Conservation (phyloP, 2,888 invertebrate species). For the Xanthorhoe spadicearia region DNA sequence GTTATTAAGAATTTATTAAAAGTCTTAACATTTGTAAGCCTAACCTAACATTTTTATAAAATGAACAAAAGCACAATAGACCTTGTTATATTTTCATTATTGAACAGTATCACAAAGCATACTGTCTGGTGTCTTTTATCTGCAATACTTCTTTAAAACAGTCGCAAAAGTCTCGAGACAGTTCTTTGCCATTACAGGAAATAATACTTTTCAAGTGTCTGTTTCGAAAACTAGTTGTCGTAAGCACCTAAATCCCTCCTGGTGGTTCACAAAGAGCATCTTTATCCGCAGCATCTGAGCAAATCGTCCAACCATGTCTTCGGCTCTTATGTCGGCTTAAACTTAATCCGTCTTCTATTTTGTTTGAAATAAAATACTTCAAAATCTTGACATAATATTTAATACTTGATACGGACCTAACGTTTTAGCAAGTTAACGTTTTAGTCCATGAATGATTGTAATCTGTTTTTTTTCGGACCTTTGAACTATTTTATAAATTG, state of each 20-base stretch:
- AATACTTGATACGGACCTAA: too few relatives aligned
- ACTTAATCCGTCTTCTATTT: conserved; percentile 54
- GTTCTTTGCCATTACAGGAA: conserved; percentile 17
- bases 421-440: too few relatives aligned
- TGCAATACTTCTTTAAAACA: background rate
- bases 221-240: conserved; percentile 51
- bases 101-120: background rate
- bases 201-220: conserved; percentile 30
- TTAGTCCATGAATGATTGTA: too few relatives aligned
- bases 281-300: conserved; percentile 66
- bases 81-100: background rate
- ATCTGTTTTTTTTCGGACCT: too few relatives aligned
- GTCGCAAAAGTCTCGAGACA: background rate
- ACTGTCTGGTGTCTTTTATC: background rate
- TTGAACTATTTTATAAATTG: too few relatives aligned
- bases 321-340: conserved; percentile 67
- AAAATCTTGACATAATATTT: conserved; percentile 20
- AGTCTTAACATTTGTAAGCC: background rate
- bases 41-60: background rate
- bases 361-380: conserved; percentile 57
- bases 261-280: conserved; percentile 62
- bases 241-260: conserved; percentile 62
- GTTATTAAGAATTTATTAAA: too few relatives aligned
- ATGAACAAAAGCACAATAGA: background rate
- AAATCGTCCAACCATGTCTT: conserved; percentile 63